Conservation (phyloP, 2,797 vertebrate genomes). For the Platalea minor region DNA sequence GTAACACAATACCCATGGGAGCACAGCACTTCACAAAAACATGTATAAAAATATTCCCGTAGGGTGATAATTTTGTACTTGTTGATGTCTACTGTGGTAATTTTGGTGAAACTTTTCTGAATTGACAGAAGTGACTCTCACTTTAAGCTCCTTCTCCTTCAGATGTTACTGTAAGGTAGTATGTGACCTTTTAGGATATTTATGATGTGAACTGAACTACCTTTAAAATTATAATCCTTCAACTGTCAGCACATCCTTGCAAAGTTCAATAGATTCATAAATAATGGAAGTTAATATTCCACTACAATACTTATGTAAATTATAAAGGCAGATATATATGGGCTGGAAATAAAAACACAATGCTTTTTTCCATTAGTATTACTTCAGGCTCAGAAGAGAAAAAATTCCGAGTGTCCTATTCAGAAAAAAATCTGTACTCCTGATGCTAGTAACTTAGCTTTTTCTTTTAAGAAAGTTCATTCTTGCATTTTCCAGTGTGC, state of each 20-base stretch:
- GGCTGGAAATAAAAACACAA: constrained; percentile 63
- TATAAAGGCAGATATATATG: constrained; percentile 48
- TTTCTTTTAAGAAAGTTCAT: constrained; percentile 7
- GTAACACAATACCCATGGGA: background rate
- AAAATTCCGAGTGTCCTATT: constrained; percentile 1
- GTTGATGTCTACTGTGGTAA: constrained; percentile 1
- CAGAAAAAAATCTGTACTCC: background rate
- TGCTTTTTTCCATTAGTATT: constrained; percentile 44
- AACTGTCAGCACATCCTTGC: constrained; percentile 70
- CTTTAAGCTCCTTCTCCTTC: constrained; percentile 51
- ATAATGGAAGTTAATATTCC: constrained; percentile 76
- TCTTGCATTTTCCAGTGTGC: constrained; percentile 29
- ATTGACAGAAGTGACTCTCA: constrained; percentile 23
- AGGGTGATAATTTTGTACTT: background rate
- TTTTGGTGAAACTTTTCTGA: background rate
- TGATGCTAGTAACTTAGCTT: constrained; percentile 14
- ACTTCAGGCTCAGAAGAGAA: constrained; percentile 42
- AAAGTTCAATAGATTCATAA: constrained; percentile 79
- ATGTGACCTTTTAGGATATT: constrained; percentile 76
- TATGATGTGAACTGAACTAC: constrained; percentile 70
- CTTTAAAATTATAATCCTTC: constrained; percentile 71
- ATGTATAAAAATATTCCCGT: background rate
- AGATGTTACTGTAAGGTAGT: constrained; percentile 44
- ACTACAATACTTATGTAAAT: constrained; percentile 69
- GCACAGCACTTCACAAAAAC: background rate